These are phyloP conservation scores for Phyllostomus hastatus DNA, from an alignment of 2,113 vertebrate genomes.

Conservation along the genomic window DNA sequence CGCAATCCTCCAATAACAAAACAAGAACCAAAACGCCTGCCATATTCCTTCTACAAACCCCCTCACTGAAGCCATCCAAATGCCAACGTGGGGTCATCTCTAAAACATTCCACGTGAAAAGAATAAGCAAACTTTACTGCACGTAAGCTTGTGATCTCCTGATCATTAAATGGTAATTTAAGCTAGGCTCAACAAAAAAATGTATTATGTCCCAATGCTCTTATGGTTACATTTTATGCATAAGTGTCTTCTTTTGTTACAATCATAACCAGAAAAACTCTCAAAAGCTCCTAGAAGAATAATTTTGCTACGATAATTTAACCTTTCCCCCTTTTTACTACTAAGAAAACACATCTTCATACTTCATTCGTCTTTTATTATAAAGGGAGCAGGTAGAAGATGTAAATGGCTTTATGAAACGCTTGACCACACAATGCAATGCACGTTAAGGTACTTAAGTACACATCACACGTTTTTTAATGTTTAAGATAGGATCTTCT, in stretches of 20 bases:
- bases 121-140: neutral
- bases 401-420: neutral
- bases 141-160: neutral
- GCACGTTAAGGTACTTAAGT: neutral
- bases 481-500: neutral
- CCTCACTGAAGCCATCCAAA: neutral
- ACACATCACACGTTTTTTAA: neutral
- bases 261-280: neutral
- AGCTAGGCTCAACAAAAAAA: neutral
- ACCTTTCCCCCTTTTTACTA: neutral
- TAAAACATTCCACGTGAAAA: neutral
- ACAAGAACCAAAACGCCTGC: neutral
- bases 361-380: neutral
- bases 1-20: neutral
- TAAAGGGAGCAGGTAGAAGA: neutral
- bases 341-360: neutral
- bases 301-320: conserved; percentile 23
- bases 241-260: neutral
- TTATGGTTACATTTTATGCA: neutral
- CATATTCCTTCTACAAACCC: neutral
- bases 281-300: neutral
- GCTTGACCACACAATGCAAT: neutral
- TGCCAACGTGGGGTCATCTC: neutral
- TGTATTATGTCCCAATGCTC: neutral
- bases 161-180: neutral